Base-by-base conservation (phyloP, 2,113 vertebrate species). In the Zosterops hypoxanthus region DNA sequence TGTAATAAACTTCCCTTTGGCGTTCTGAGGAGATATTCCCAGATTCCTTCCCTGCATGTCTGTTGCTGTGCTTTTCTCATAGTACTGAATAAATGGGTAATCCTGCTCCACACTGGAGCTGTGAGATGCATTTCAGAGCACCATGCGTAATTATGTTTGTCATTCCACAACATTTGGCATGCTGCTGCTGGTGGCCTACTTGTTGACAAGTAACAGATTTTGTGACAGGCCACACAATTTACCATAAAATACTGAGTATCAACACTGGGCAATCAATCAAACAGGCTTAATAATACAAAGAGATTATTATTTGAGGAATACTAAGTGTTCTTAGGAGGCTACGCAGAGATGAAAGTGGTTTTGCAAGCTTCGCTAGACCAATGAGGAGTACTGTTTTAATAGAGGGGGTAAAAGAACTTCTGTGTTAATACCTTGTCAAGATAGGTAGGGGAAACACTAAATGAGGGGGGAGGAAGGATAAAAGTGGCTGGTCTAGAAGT, bases 121-220 rank as follows among this genome's bases (percentile, higher is more conserved):
- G 83, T 53, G 65, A 89, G 70, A 95, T 95, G 92, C 89, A 53
- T 94, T 97, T 95, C 89, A 94, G 95, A 95, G 55, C 92, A 65
- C 86, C 66, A 91, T 84, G 82, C n/a, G 11, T 88, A 95, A 92
- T 95, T 93, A 88, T 28, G 3, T 94, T 94, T 95, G 94, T 94
- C 93, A 93, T 96, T 96, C 93, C 93, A 86, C 87, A 94, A 52
- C 92, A 81, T 83, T 94, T 96, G 94, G 85, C 92, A 19, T 66
- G 69, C 92, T 94, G 90, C 82, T 94, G 79, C 76, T 97, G 94
- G 89, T 91, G 92, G 95, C 93, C 94, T 86, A 91, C 90, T 95
- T 95, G 95, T 83, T 96, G 95, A 96, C 95, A 96, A 96, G 90
- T 93, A 94, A 94, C 92, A 96, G 87, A 96, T 95, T 95, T 90